Evolutionary conservation across 2,113 vertebrate species (phyloP).

Genomic region (Lepus americanus): DNA sequence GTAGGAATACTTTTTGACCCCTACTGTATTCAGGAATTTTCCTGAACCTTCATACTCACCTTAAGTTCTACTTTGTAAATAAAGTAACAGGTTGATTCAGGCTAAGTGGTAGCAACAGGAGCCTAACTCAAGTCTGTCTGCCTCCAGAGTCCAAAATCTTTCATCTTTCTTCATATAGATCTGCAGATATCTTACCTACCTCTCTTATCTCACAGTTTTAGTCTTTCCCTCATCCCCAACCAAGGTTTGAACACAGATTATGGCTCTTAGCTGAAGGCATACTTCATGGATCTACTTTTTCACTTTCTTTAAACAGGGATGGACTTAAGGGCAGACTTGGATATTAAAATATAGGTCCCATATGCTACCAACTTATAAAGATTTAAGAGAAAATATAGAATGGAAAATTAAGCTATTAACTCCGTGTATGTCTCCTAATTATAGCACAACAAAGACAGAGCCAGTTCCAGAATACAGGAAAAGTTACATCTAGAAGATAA

Average conservation of each 20-base stretch:
- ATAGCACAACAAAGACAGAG: conserved; percentile 49
- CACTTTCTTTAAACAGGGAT: not conserved
- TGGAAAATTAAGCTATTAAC: conserved; percentile 51
- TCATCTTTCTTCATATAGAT: not conserved
- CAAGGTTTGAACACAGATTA: not conserved
- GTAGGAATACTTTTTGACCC: not conserved
- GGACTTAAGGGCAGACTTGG: not conserved
- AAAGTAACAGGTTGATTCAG: not conserved
- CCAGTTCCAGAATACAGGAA: not conserved
- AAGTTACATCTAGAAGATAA: conserved; percentile 72
- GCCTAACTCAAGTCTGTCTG: not conserved
- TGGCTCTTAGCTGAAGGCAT: not conserved
- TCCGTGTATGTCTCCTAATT: conserved; percentile 40
- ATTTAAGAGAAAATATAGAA: conserved; percentile 56
- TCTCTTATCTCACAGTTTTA: not conserved
- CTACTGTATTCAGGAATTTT: not conserved
- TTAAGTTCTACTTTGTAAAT: not conserved
- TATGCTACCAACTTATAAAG: conserved; percentile 35
- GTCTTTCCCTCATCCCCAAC: not conserved
- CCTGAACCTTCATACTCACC: not conserved
- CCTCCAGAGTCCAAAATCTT: not conserved
- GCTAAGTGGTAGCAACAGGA: not conserved
- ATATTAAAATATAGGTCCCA: conserved; percentile 31
- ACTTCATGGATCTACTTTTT: not conserved
- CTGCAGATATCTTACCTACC: not conserved